Evolutionary conservation across 2,888 invertebrate species (phyloP), one percentile per base, ranked within the genome.

Genomic region (Euspilapteryx auroguttella): DNA sequence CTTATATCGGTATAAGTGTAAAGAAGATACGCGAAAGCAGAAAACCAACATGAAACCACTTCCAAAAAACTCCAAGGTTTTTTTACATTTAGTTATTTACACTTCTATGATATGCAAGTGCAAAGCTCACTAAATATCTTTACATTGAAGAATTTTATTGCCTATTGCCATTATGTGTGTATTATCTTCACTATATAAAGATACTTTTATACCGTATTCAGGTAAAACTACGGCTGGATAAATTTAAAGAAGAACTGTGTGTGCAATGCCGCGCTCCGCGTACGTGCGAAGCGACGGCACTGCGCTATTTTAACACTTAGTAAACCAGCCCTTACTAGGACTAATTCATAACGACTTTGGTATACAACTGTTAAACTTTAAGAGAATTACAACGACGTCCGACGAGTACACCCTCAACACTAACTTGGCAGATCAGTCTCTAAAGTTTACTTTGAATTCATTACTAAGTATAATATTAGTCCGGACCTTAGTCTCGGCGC

Each of bases 61-160:
- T n/a, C n/a, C n/a, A n/a, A n/a, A n/a, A n/a, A n/a, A n/a, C n/a
- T n/a, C n/a, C n/a, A n/a, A n/a, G n/a, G n/a, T n/a, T n/a, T n/a
- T n/a, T n/a, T n/a, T n/a, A n/a, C n/a, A n/a, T 17, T 31, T 36
- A 40, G 45, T 46, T 69, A 71, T 71, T 65, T 71, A 69, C 71
- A 73, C 44, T 49, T 54, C 49, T 55, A 68, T 75, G 75, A 75
- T 75, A 75, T 75, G 75, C 75, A 73, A 75, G 69, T 71, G 75
- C 75, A 71, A 73, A 75, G 75, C 75, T 75, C 75, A 66, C 75
- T 75, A 73, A 69, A 65, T 56, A 61, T 55, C 55, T 49, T 62
- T 55, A 49, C 41, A 42, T 27, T 42, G 43, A 41, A 45, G 39
- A n/a, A n/a, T n/a, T n/a, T n/a, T 46, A 44, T 31, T 37, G 28